A percentile compares a stretch with the other conserved stretches of the same genome.
Evolutionary conservation across 2,797 vertebrate species (phyloP).

Genomic region (Acanthurus tractus): DNA sequence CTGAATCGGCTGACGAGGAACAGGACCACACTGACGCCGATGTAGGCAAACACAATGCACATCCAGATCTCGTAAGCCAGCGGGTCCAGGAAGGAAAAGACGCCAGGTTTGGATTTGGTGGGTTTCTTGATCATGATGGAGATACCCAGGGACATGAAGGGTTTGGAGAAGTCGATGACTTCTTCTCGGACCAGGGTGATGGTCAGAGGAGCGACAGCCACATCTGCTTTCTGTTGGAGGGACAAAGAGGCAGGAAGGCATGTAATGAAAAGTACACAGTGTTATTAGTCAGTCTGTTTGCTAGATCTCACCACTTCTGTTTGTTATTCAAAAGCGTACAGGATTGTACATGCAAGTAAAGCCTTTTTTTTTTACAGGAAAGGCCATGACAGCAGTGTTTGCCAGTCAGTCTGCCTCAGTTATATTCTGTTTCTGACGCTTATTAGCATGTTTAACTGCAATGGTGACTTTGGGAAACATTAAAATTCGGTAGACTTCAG

Average conservation of each 20-base stretch:
- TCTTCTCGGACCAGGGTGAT: slow-evolving; percentile 98
- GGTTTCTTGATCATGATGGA: slow-evolving; percentile 99
- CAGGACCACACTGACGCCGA: slow-evolving; percentile 98
- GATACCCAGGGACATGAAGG: slow-evolving; percentile 98
- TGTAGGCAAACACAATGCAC: slow-evolving; percentile 99
- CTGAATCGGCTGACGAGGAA: slow-evolving; percentile 99
- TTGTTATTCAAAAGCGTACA: too few species aligned
- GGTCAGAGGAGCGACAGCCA: slow-evolving; percentile 97
- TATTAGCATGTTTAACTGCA: too few species aligned
- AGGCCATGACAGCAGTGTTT: too few species aligned
- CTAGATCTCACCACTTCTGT: too few species aligned
- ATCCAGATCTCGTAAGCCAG: slow-evolving; percentile 99
- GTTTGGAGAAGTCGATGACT: slow-evolving; percentile 99
- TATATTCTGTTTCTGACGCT: too few species aligned
- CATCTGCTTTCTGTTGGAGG: slow-evolving; percentile 92
- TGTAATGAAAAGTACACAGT: neutral
- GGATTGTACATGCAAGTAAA: too few species aligned
- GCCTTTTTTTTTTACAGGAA: too few species aligned
- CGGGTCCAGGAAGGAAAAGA: slow-evolving; percentile 98
- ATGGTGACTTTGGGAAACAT: too few species aligned
- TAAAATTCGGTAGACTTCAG: too few species aligned
- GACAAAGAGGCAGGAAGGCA: slow-evolving; percentile 8
- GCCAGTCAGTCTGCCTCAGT: too few species aligned
- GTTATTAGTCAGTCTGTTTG: neutral
- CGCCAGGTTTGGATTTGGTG: slow-evolving; percentile 97